Conservation (phyloP, 2,888 invertebrate species). For the Trissolcus brochymenae region DNA sequence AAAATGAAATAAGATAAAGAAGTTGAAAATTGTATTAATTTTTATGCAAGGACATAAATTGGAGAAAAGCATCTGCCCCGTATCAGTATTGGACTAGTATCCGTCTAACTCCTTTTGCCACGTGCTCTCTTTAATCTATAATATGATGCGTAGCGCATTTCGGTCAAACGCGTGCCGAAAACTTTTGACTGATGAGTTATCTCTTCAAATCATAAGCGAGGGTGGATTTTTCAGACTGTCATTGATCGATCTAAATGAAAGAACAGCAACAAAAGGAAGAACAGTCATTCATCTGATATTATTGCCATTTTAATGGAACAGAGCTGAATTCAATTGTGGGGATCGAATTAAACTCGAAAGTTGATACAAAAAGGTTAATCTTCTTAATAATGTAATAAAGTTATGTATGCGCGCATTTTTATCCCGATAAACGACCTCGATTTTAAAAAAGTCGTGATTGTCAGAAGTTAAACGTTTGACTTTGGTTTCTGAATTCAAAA, state of each 20-base stretch:
- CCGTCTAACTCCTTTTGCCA: slow-evolving; percentile 36
- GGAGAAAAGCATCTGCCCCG: slow-evolving; percentile 55
- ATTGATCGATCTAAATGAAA: slow-evolving; percentile 16
- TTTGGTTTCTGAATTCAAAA: too few species aligned
- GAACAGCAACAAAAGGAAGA: background rate
- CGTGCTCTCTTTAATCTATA: slow-evolving; percentile 29
- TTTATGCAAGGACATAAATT: slow-evolving; percentile 48
- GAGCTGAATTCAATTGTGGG: background rate
- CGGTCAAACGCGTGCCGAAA: slow-evolving; percentile 37
- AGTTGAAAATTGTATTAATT: slow-evolving; percentile 33
- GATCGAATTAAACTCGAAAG: background rate
- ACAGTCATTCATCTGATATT: slow-evolving; percentile 1
- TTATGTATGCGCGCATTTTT: too few species aligned
- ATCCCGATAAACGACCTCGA: too few species aligned
- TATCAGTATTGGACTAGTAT: slow-evolving; percentile 32
- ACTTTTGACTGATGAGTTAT: slow-evolving; percentile 39
- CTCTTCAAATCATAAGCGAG: slow-evolving; percentile 7
- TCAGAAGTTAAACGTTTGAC: too few species aligned
- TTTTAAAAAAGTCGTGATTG: too few species aligned
- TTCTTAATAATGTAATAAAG: too few species aligned
- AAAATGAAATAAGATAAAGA: slow-evolving; percentile 41
- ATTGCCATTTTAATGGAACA: too few species aligned
- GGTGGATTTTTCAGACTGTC: slow-evolving; percentile 15
- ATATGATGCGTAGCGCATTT: slow-evolving; percentile 9
- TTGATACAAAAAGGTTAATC: too few species aligned